A percentile compares a stretch with the other conserved stretches of the same genome.
These are phyloP conservation scores for Arenaria interpres DNA, from an alignment of 2,113 vertebrate species.

Conservation along the genomic window DNA sequence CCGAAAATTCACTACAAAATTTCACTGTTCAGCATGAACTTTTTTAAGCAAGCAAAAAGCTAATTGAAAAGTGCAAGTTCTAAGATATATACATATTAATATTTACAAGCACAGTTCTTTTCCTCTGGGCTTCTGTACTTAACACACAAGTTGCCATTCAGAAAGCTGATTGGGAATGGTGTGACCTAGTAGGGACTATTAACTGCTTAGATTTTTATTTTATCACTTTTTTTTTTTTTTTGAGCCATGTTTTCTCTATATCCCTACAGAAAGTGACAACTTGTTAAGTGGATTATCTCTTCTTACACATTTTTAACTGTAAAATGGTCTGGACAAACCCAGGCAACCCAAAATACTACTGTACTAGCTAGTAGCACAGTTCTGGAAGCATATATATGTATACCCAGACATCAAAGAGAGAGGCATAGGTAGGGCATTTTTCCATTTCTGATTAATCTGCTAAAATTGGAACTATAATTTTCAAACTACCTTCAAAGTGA, in stretches of 20 bases:
- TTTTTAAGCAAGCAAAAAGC: neutral
- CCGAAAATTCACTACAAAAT: neutral
- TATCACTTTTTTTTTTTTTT: neutral
- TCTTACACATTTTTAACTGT: neutral
- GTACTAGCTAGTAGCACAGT: neutral
- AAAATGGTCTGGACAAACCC: neutral
- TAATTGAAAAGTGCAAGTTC: neutral
- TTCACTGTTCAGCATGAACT: neutral
- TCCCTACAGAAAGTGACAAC: neutral
- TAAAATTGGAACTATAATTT: neutral
- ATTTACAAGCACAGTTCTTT: neutral
- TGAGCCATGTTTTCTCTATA: neutral
- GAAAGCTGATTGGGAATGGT: neutral
- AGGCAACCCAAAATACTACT: neutral
- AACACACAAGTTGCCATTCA: neutral
- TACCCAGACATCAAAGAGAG: neutral
- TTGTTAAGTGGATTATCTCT: too few species aligned
- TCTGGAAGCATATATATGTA: neutral
- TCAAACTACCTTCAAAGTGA: neutral
- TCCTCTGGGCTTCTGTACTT: neutral
- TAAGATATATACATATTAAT: neutral
- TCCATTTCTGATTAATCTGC: neutral
- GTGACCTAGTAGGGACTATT: neutral
- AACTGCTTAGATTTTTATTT: neutral
- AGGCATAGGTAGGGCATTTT: neutral